Percentiles rank a stretch among this genome's conserved stretches.
phyloP scores from a whole-genome alignment of 2,113 vertebrate genomes.

The Fukomys damarensis region DNA sequence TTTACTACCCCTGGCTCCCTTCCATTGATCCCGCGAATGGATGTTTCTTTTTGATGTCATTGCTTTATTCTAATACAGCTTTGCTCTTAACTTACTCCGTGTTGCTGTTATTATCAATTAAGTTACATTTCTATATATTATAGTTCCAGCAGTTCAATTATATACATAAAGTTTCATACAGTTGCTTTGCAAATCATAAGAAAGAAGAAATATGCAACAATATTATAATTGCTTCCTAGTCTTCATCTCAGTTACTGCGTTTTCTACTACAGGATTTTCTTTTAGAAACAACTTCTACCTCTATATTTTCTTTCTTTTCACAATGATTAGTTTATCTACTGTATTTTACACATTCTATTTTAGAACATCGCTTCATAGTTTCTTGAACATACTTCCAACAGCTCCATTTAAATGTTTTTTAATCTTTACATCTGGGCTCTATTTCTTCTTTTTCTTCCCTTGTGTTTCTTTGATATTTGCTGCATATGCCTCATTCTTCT shows the following conservation, averaged over 20 bases:
- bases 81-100: not conserved
- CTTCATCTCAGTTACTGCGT: not conserved
- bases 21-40: not conserved
- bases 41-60: not conserved
- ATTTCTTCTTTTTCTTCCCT: not conserved
- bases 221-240: not conserved
- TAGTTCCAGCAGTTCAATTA: not conserved
- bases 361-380: not conserved
- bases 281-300: not conserved
- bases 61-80: not conserved
- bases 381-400: not conserved
- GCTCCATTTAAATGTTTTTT: not conserved
- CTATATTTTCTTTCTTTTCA: not conserved
- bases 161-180: not conserved
- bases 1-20: not conserved
- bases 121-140: not conserved
- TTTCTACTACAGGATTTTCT: not conserved
- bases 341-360: not conserved
- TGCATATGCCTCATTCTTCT: not conserved
- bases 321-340: too few species aligned
- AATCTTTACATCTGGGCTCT: not conserved
- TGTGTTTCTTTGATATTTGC: not conserved
- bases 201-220: not conserved
- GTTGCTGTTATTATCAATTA: not conserved
- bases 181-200: not conserved